Evolutionary conservation across 2,888 invertebrate genomes (phyloP), one percentile per base, ranked within the genome.

Genomic region (Chrysolina haemoptera): DNA sequence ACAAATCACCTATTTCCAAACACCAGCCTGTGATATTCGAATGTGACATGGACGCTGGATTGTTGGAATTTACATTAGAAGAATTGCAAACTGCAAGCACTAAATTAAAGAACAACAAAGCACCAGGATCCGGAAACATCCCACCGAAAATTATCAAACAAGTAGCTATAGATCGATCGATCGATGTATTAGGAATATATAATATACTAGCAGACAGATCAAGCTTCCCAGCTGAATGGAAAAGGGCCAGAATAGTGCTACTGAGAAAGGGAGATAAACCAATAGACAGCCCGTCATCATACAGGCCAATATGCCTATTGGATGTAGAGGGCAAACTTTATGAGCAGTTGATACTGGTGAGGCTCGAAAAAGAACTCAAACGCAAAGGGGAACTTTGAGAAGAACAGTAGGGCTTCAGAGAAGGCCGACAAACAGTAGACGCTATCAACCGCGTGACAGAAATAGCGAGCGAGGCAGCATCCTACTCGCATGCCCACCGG

Each of bases 251-350:
- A 27, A 27, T 27, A 27, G 27, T 73, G 1, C 64, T 75, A 9
- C n/a, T 75, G 1, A 20, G 46, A 41, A 75, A 76, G 22, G 43
- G 18, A 20, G 41, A n/a, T n/a, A n/a, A n/a, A n/a, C n/a, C n/a
- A n/a, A n/a, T n/a, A n/a, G n/a, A 68, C 8, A 46, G 46, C 59
- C 70, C 69, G 22, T 46, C 41, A 4, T 64, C 76, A 1, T 75
- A 68, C 16, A 46, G 76, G 11, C 76, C 76, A 18, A 70, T 75
- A 6, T 66, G 68, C 48, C 35, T 68, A 1, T 20, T 73, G 12
- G 69, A 73, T 20, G 67, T 59, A 0, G 62, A 68, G 18, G 76
- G 70, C 0, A 76, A 76, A 62, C 14, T 76, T 3, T 74, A 66
- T 10, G 74, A 76, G 35, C 40, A 62, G 0, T 46, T 74, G 10